Conservation (phyloP, 2,888 invertebrate genomes). For the Aspidiotus rigidus region DNA sequence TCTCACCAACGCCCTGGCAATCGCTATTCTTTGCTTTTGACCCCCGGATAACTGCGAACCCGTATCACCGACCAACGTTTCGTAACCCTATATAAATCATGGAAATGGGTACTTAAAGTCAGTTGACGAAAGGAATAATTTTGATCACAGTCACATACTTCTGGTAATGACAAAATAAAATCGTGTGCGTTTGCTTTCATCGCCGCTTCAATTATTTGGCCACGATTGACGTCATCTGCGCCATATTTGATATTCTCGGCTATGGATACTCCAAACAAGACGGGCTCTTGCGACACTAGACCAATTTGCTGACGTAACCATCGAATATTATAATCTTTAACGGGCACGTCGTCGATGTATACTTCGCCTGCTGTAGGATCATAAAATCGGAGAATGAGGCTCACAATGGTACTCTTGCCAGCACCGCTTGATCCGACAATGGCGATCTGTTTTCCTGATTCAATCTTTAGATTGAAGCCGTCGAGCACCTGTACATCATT, state of each 20-base stretch:
- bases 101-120: not conserved
- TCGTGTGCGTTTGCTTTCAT: conserved; percentile 44
- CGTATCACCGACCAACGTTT: conserved; percentile 72
- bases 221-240: conserved; percentile 40
- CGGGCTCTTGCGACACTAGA: conserved; percentile 83
- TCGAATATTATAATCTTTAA: conserved; percentile 61
- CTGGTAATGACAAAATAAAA: conserved; percentile 38
- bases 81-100: conserved; percentile 54
- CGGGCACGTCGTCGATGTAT: conserved; percentile 54
- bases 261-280: conserved; percentile 53
- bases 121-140: not conserved
- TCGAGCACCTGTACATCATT: conserved; percentile 49
- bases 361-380: conserved; percentile 59
- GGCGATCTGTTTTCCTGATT: conserved; percentile 65
- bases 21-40: conserved; percentile 82
- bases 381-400: conserved; percentile 64
- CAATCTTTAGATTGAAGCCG: conserved; percentile 58
- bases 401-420: conserved; percentile 69
- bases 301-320: conserved; percentile 75
- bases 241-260: conserved; percentile 54
- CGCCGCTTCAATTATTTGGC: conserved; percentile 43
- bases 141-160: conserved; percentile 29
- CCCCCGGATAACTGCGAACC: conserved; percentile 78
- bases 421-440: conserved; percentile 64
- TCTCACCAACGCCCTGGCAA: conserved; percentile 73